Base-by-base conservation (phyloP, 2,797 vertebrate species). In the Melopsittacus undulatus region DNA sequence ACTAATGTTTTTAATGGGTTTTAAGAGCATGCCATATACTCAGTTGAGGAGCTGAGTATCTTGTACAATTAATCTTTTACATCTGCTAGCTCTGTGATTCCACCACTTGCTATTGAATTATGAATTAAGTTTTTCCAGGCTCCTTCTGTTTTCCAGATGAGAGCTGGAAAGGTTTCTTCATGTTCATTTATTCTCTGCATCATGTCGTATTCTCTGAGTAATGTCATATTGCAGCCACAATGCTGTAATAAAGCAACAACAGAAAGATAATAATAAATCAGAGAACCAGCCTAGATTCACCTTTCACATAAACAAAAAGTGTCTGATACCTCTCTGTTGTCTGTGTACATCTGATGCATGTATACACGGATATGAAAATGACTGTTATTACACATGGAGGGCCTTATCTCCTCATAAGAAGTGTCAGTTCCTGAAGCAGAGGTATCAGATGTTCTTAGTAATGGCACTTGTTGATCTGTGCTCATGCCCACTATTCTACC, bases 91-190 rank as follows among this genome's bases (percentile, higher is more conserved):
- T 89, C 79, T 88, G 34, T 76, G 79, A 85, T 93, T 95, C 69
- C 43, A 84, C 46, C 19, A 29, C 36, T 95, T 92, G 45, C 90
- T 91, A 73, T 34, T 97, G 83, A 97, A 96, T 95, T 94, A 95
- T 96, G 62, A 45, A 92, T 94, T 81, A 83, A 82, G 49, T n/a
- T 94, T 95, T 83, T 87, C 52, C 27, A 85, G 54, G 30, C 16
- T 89, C 14, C 57, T 94, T 90, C 45, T 77, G n/a, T 81, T 93
- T 93, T 36, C 73, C 64, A 49, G 40, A 81, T 79, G 77, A 95
- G 78, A 79, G 5, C 61, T 78, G n/a, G 22, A 40, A 36, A 36
- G 43, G 5, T 89, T 89, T 74, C 59, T 93, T 91, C 34, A 7
- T 64, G n/a, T 92, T 96, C 59, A 63, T 89, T 94, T 96, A 51